Base-by-base conservation (phyloP, 2,888 invertebrate genomes). In the Anthophora plumipes region DNA sequence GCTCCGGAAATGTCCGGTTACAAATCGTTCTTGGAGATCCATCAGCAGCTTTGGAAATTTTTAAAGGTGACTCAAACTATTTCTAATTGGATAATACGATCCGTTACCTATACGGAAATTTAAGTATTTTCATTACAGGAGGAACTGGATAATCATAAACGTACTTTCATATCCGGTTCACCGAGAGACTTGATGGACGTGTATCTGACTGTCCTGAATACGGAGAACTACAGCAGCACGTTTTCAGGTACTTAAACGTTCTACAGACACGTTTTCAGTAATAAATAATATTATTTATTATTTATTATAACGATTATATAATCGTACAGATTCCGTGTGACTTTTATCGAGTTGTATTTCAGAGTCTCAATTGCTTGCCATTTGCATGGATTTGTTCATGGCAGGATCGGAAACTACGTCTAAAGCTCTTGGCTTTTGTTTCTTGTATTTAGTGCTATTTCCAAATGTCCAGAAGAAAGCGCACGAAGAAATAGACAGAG, bases 351-450 rank as follows among this genome's bases (percentile, higher is more conserved):
- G 17, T 39, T 22, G 41, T 46, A 17, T 67, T 77, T 55, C 68
- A 84, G 97, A 98, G 91, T 95, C 95, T 11, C 97, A 97, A 88
- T 93, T 98, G 68, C 92, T 97, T 74, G 97, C 97, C 0, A 95
- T 97, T 88, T 97, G 97, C 88, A 94, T 97, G 95, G 98, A 98
- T 88, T 95, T 98, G 95, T 98, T 98, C 89, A 96, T 97, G 94
- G 98, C 97, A 31, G 98, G 97, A 0, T 97, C 97, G 0, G 98
- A 98, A 93, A 98, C 98, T 0, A 97, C 97, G 0, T 96, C 96
- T 68, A 97, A 97, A 91, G 96, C 96, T 46, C 94, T 97, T 89
- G 96, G 96, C 41, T 97, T 97, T 90, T 95, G 96, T 77, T 97
- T 97, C 87, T 94, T 97, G 84, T 96, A 97, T 90, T 92, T 98